Base-by-base conservation (phyloP, 2,113 vertebrate species). In the Channa argus region DNA sequence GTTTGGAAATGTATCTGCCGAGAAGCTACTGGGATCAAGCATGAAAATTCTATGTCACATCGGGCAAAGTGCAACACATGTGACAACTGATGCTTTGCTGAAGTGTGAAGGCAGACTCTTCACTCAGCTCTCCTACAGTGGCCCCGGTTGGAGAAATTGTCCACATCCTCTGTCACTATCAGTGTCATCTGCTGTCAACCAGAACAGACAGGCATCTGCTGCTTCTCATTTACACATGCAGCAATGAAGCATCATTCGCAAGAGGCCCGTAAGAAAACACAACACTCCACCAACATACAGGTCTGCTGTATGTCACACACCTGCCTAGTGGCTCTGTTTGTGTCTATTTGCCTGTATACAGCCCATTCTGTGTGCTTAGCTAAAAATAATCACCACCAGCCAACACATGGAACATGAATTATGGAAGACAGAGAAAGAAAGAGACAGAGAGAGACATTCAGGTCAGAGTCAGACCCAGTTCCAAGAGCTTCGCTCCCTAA, bases 401-500 rank as follows among this genome's bases (percentile, higher is more conserved):
- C 39, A 72, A 77, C 84, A 88, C 80, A 78, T 80, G 15, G 58
- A 82, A 64, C 67, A 92, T 93, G 87, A 93, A 93, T 91, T 91
- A 92, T 92, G 88, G 82, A 91, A 78, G 80, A 89, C 8, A 77
- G 13, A 10, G 55, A 56, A 61, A 36, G 50, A 33, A 34, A 37
- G 50, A 10, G 46, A 60, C 51, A 62, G 62, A 64, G 68, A 86
- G 71, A 88, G 77, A 81, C 74, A 93, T 92, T 80, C 85, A 91
- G 92, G 92, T 92, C 91, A 93, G 88, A 89, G 76, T 87, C 86
- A 93, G 90, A 93, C 92, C 89, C 90, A 93, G 51, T 91, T 93
- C 77, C 62, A 79, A 85, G 77, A 90, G 87, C 88, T 82, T 49
- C 4, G 5, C 55, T 91, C 88, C 91, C 91, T 11, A 59, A 86